Conservation (phyloP, 2,797 vertebrate species). For the Danio albolineatus region DNA sequence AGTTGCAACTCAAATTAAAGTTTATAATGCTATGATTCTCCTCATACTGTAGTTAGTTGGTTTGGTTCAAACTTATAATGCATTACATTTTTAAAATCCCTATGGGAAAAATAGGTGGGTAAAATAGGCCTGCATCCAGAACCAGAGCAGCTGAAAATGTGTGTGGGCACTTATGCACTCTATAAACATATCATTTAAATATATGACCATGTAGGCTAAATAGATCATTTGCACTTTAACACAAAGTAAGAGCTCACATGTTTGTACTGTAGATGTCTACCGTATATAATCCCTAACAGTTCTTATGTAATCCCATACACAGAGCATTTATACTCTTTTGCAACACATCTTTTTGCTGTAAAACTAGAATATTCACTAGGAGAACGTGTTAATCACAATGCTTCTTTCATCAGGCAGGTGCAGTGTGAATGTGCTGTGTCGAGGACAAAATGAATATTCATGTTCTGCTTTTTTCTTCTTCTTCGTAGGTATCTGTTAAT, state of each 20-base stretch:
- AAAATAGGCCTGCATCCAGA: too few relatives aligned
- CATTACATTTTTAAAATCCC: too few relatives aligned
- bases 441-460: constrained; percentile 1
- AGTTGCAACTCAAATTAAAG: too few relatives aligned
- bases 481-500: not conserved
- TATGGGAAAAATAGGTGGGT: too few relatives aligned
- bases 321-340: not conserved
- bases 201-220: not conserved
- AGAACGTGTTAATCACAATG: not conserved
- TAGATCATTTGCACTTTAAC: not conserved
- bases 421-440: constrained; percentile 4
- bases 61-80: too few relatives aligned
- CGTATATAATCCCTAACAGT: not conserved
- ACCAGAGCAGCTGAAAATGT: too few relatives aligned
- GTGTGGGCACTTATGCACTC: too few relatives aligned
- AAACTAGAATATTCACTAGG: not conserved
- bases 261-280: not conserved
- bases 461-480: not conserved
- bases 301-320: not conserved
- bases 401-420: constrained; percentile 6
- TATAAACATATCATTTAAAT: too few relatives aligned
- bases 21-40: too few relatives aligned
- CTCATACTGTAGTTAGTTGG: too few relatives aligned
- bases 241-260: not conserved
- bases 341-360: not conserved